Base-by-base conservation (phyloP, 37 sponge, comb jelly and placozoan genomes). In the Mnemiopsis leidyi region DNA sequence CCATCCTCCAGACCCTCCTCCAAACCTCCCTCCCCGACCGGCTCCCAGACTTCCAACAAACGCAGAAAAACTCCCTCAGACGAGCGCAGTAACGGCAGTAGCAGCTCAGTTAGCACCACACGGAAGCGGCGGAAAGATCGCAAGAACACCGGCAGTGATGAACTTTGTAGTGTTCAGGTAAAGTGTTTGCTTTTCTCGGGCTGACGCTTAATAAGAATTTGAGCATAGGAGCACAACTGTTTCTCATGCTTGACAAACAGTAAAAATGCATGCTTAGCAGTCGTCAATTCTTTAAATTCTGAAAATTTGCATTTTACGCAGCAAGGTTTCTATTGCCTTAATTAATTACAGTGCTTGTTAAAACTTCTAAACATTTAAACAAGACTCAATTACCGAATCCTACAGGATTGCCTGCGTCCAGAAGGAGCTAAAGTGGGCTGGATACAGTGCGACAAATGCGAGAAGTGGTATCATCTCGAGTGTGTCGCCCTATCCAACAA, bases 391-490 rank as follows among this genome's bases (percentile, higher is more conserved):
- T 7, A 5, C 24, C 76, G 26, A 7, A 26, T 21, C 68, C 9
- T 18, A 7, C 36, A 79, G 24, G 25, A 94, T 3, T 97, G 97
- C 69, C 85, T 92, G 37, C 92, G 95, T 82, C 96, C 96, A 29
- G 68, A 93, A 82, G 95, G 85, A 24, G 95, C 93, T 16, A 68
- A 96, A 69, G 95, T 97, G 0, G 94, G 94, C 69, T 97, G 98
- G 98, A 96, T 97, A 30, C 98, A 97, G 93, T 97, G 98, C 61
- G 98, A 97, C 76, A 83, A 92, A 28, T 97, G 98, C 83, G 94
- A 97, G 93, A 93, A 92, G 69, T 97, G 98, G 98, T 97, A 94
- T 76, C 98, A 97, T 73, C 93, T 95, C 83, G 69, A 93, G 23
- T 97, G 98, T 68, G 96, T 97, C 23, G 95, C 95, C 2, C 71